Percentiles rank a stretch among this genome's conserved stretches.
phyloP scores from a whole-genome alignment of 53 echinoderm and acorn worm species.

The Stichopus horrens region DNA sequence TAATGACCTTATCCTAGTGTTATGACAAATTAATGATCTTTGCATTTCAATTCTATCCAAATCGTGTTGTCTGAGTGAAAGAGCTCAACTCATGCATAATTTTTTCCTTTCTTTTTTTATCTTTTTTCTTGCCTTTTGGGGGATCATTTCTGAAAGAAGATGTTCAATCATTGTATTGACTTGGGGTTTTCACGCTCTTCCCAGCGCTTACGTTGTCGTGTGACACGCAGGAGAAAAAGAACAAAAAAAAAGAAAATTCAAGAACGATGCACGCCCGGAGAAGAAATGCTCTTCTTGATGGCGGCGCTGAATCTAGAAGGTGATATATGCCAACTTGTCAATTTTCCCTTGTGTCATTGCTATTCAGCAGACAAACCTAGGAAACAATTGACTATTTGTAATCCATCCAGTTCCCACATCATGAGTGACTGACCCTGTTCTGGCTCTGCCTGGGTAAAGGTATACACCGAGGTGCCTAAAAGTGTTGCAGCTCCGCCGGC shows the following conservation, averaged over 20 bases:
- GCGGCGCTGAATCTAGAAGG: not conserved
- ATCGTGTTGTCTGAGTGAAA: conserved; percentile 5
- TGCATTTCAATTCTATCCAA: conserved; percentile 24
- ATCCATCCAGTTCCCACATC: not conserved
- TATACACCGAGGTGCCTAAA: not conserved
- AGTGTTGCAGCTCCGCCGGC: not conserved
- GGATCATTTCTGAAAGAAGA: not conserved
- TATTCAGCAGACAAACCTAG: not conserved
- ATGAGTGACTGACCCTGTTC: not conserved
- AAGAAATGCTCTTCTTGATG: too few relatives aligned
- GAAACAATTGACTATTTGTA: conserved; percentile 6
- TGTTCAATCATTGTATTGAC: not conserved
- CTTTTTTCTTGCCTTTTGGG: not conserved
- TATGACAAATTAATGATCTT: conserved; percentile 37
- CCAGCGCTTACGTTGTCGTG: too few relatives aligned
- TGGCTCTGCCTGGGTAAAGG: not conserved
- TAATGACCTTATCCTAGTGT: conserved; percentile 11
- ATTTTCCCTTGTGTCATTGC: conserved; percentile 7
- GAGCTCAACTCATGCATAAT: not conserved
- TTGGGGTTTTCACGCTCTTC: not conserved
- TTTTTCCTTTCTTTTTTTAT: not conserved
- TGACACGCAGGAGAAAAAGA: too few relatives aligned
- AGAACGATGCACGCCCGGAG: too few relatives aligned
- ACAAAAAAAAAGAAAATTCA: too few relatives aligned
- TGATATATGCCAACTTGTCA: conserved; percentile 10